Conservation (phyloP, 1,140 invertebrate species). For the Lerema accius region DNA sequence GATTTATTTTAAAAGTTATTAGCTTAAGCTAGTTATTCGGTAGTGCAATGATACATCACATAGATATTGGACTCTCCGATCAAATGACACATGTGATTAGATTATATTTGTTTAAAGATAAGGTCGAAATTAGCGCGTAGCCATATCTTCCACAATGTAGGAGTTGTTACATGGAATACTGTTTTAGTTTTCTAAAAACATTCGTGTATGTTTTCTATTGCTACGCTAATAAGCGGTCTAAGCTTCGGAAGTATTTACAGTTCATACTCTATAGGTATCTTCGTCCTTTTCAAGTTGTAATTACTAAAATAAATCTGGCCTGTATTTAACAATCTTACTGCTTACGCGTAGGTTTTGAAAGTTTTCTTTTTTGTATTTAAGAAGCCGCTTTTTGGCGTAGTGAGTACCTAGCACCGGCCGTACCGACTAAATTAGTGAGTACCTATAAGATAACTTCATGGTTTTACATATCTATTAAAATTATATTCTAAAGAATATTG, state of each 20-base stretch:
- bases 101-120: constrained; percentile 9
- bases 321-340: neutral
- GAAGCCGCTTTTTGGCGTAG: constrained; percentile 4
- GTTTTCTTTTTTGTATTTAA: neutral
- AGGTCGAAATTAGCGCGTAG: constrained; percentile 4
- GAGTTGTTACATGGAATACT: neutral
- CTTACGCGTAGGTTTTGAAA: neutral
- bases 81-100: neutral
- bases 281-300: neutral
- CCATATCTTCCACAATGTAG: neutral
- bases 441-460: neutral
- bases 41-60: constrained; percentile 35
- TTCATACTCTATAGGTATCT: neutral
- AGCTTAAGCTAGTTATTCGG: constrained; percentile 20
- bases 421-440: neutral
- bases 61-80: constrained; percentile 2
- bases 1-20: constrained; percentile 34
- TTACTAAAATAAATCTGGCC: neutral
- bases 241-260: constrained; percentile 4
- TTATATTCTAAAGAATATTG: neutral
- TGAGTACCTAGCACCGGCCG: neutral
- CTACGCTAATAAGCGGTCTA: neutral
- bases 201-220: neutral
- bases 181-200: neutral
- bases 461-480: constrained; percentile 7